Conservation (phyloP, 2,888 invertebrate species). For the Cacoxenus indagator region DNA sequence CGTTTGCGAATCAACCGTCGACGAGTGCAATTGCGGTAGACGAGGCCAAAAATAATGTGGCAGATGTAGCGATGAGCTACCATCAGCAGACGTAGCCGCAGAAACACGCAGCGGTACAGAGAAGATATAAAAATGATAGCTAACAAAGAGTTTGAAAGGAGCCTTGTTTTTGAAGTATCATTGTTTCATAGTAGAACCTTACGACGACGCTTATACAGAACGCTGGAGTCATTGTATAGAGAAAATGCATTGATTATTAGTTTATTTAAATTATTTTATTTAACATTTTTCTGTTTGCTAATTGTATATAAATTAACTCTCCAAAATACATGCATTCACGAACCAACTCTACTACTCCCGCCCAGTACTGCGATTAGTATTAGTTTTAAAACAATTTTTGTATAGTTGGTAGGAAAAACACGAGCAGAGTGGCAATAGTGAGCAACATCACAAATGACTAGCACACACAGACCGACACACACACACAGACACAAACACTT, state of each 20-base stretch:
- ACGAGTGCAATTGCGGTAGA: conserved; percentile 22
- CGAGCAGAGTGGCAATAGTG: conserved; percentile 55
- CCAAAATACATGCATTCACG: conserved; percentile 27
- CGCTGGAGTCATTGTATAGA: no score
- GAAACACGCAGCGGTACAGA: conserved; percentile 40
- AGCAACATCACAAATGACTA: conserved; percentile 48
- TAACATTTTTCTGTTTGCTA: conserved; percentile 18
- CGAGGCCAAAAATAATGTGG: not conserved
- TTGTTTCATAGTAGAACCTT: no score
- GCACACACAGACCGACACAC: conserved; percentile 22
- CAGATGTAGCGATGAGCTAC: not conserved
- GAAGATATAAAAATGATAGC: conserved; percentile 6
- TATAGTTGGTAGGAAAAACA: conserved; percentile 52
- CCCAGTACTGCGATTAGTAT: conserved; percentile 15
- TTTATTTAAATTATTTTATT: no score
- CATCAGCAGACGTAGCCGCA: conserved; percentile 43
- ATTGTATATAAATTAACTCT: conserved; percentile 35
- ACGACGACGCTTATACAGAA: no score
- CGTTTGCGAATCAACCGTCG: conserved; percentile 33
- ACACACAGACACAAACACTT: conserved; percentile 9
- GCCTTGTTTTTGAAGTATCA: no score
- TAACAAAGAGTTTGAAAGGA: no score
- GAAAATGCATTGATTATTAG: conserved; percentile 4
- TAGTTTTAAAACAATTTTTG: conserved; percentile 37
- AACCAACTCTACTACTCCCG: conserved; percentile 11